Conservation (phyloP, 2,888 invertebrate genomes). For the Patella caerulea region DNA sequence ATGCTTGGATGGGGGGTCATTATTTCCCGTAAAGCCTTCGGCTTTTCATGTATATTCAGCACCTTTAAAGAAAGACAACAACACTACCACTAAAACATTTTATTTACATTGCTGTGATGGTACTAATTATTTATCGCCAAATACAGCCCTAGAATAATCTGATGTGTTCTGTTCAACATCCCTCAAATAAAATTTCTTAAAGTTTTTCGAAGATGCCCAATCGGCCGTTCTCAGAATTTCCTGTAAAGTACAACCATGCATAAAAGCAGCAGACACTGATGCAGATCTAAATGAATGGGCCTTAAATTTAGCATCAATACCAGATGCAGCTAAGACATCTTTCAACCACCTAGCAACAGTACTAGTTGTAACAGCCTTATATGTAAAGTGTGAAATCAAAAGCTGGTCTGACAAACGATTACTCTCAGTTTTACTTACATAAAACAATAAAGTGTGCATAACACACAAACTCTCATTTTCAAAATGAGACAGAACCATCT, state of each 20-base stretch:
- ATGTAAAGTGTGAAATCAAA: background rate
- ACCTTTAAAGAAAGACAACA: background rate
- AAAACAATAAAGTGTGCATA: background rate
- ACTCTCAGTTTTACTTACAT: background rate
- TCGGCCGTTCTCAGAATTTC: background rate
- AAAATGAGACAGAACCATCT: conserved; percentile 15
- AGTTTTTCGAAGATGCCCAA: background rate
- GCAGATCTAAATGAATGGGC: conserved; percentile 28
- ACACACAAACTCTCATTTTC: background rate
- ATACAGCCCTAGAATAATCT: too few relatives aligned
- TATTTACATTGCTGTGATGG: background rate
- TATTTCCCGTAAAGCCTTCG: background rate
- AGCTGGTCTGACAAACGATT: background rate
- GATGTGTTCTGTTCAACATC: background rate
- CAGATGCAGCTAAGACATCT: conserved; percentile 9
- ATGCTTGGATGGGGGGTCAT: background rate
- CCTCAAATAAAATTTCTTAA: background rate
- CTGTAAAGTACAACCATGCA: background rate
- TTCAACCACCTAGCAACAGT: background rate
- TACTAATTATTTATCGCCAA: too few relatives aligned
- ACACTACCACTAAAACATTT: background rate
- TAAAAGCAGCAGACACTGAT: background rate
- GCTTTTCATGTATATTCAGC: background rate
- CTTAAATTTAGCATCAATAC: conserved; percentile 22
- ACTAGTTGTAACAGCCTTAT: background rate